Evolutionary conservation across 2,797 vertebrate species (phyloP), one percentile per base, ranked within the genome.

Genomic region (Dromococcyx pavoninus): DNA sequence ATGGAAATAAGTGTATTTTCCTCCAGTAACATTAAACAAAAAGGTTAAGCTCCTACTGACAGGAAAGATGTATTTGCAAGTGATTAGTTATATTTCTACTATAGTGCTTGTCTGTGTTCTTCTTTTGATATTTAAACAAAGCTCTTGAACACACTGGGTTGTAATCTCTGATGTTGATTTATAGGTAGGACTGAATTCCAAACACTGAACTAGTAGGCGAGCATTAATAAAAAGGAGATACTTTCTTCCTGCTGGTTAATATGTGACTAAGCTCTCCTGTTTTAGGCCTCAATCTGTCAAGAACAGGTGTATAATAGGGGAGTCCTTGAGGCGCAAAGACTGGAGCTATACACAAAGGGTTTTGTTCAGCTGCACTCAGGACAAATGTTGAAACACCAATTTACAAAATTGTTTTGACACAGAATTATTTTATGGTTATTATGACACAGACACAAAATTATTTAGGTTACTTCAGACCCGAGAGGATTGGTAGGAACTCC

Each of bases 11-110:
- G 60, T 95, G 92, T 80, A 82, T 97, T 97, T 97, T 97, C 72
- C 80, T 89, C 54, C 94, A 94, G 96, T 89, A 98, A 97, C 97
- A 97, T 98, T 98, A 98, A 98, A 98, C 96, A 97, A 97, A 98
- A 97, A 98, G 98, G 98, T 98, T 98, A 98, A 98, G 97, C 97
- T 97, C 98, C 97, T 91, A 97, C 98, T 98, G 98, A 98, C 96
- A 98, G 96, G 86, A 98, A 98, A 97, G 97, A 98, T 98, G 98
- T 98, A 97, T 98, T 98, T 98, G 98, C 98, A 98, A 98, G 97
- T 98, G 98, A 98, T 98, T 98, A 98, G 98, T 97, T 98, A 97
- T 97, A 97, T 98, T 98, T 98, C 97, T 98, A 97, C 97, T 97
- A 96, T 95, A 96, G 93, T 2, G 62, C 94, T 97, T 97, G 97